A percentile compares a stretch with the other conserved stretches of the same genome.
phyloP scores from a whole-genome alignment of 2,113 vertebrate genomes.

The Onychorhynchus coronatus region DNA sequence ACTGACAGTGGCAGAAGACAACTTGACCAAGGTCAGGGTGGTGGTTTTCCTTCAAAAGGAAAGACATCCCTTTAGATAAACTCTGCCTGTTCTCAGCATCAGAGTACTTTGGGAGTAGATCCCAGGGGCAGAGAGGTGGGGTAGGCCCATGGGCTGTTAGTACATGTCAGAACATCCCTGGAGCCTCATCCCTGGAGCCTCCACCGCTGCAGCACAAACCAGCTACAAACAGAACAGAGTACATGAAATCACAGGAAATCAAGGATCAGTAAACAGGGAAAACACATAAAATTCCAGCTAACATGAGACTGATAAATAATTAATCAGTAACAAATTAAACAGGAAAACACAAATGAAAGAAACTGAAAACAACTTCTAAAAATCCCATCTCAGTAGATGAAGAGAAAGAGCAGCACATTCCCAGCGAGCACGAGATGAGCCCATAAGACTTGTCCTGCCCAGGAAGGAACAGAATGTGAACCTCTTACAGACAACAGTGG shows the following conservation, averaged over 20 bases:
- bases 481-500: background rate
- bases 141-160: background rate
- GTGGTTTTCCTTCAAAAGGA: background rate
- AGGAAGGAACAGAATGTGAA: background rate
- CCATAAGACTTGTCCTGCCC: background rate
- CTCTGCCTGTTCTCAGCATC: background rate
- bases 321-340: background rate
- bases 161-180: background rate
- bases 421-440: background rate
- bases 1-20: background rate
- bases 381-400: background rate
- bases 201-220: background rate
- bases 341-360: background rate
- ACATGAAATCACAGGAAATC: background rate
- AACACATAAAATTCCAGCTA: background rate
- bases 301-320: background rate
- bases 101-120: background rate
- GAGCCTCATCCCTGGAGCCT: background rate
- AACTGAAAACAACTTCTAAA: background rate
- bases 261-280: background rate
- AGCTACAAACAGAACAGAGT: background rate
- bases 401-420: background rate
- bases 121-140: background rate
- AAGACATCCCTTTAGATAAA: background rate
- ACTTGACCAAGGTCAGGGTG: background rate